Base-by-base conservation (phyloP, 2,113 vertebrate species). In the Menura novaehollandiae region DNA sequence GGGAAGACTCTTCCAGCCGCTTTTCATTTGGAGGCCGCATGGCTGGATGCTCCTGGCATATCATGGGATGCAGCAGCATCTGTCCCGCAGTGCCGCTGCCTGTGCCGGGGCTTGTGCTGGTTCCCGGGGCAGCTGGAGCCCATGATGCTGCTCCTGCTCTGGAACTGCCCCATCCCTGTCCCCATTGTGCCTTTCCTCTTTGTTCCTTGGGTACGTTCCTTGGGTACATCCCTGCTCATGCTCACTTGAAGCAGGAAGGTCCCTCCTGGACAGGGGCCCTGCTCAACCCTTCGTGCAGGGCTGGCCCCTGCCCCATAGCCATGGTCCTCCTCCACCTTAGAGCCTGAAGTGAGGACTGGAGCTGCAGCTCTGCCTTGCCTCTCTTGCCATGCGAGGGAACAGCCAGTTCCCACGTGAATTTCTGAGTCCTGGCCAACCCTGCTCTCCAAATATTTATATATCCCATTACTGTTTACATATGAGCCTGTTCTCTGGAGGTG, bases 371-470 rank as follows among this genome's bases (percentile, higher is more conserved):
- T 53, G 91, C 74, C 53, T 77, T 49, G 92, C 88, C 96, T 95
- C 76, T 82, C 85, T 72, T 85, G 87, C 93, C 95, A 91, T n/a
- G 79, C 33, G 19, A 64, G 53, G 94, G 92, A 96, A 87, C 89
- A 76, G 94, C 88, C 93, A 67, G 91, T 91, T 97, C 97, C 96
- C 95, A 96, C 94, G 95, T 96, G 89, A 96, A 87, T 47, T 49
- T 81, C 97, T 98, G 98, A 97, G 98, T 97, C 97, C 97, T 96
- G 97, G 98, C 97, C 98, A 98, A 96, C 98, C 97, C 97, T 75
- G 94, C 97, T 98, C 97, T 98, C 97, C 98, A 99, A 99, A 99
- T 99, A 99, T 99, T 99, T 99, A 99, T 98, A 98, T 99, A 98
- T 99, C 98, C 97, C 98, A 97, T 99, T 99, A 98, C 98, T 98